Evolutionary conservation across 2,797 vertebrate genomes (phyloP).

Genomic region (Catostomus latipinnis): DNA sequence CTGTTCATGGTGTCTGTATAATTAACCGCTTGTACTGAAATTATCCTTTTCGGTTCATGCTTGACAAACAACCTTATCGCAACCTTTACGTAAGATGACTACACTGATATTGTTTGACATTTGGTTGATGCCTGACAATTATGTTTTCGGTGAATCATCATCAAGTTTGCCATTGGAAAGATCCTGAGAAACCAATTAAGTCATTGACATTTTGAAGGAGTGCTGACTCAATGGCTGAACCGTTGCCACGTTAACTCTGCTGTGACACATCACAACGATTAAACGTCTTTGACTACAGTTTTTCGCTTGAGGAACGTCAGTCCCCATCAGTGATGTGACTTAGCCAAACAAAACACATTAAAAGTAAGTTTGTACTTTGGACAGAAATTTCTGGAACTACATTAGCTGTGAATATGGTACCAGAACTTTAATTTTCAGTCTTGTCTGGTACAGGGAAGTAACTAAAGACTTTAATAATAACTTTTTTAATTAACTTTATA

Average conservation of each 20-base stretch:
- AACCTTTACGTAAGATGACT: conserved; percentile 29
- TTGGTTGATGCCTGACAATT: conserved; percentile 12
- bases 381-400: not conserved
- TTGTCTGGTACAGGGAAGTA: no score
- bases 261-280: conserved; percentile 16
- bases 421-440: no score
- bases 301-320: conserved; percentile 13
- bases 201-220: conserved; percentile 38
- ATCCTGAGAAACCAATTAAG: conserved; percentile 40
- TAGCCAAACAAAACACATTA: not conserved
- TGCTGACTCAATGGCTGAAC: conserved; percentile 26
- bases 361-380: not conserved
- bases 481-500: no score
- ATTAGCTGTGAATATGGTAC: not conserved
- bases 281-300: not conserved
- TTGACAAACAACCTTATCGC: conserved; percentile 25
- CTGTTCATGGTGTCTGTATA: not conserved
- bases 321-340: not conserved
- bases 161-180: not conserved
- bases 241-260: conserved; percentile 5
- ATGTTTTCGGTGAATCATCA: no score
- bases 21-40: conserved; percentile 39
- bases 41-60: not conserved
- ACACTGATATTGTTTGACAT: conserved; percentile 9
- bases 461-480: no score